Percentiles rank a stretch among this genome's conserved stretches.
Evolutionary conservation across 1,140 invertebrate species (phyloP).

Genomic region (Drosophila watanabei): DNA sequence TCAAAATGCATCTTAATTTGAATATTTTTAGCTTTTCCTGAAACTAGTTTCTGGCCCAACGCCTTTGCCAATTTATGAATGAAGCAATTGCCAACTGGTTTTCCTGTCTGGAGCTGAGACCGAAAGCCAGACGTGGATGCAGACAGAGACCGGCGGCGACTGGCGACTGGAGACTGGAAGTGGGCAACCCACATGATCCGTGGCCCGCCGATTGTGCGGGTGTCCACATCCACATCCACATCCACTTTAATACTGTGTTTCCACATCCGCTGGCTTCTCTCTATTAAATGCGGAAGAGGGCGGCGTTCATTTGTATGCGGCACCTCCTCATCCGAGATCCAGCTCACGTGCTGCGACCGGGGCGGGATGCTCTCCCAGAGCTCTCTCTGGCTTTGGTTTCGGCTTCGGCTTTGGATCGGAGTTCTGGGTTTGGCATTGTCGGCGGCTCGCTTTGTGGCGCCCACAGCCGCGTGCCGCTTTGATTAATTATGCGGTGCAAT

Average conservation of each 20-base stretch:
- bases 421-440: constrained; percentile 49
- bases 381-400: constrained; percentile 5
- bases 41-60: constrained; percentile 25
- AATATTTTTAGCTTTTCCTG: not conserved
- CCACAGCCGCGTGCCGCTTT: constrained; percentile 77
- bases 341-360: constrained; percentile 48
- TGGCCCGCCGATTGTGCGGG: constrained; percentile 42
- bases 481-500: constrained; percentile 78
- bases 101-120: constrained; percentile 26
- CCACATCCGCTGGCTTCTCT: constrained; percentile 58
- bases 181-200: constrained; percentile 63
- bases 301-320: constrained; percentile 74
- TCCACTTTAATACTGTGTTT: constrained; percentile 49
- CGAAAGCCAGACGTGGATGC: constrained; percentile 13
- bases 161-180: constrained; percentile 26
- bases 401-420: constrained; percentile 21
- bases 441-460: constrained; percentile 78
- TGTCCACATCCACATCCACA: no score
- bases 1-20: not conserved
- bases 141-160: constrained; percentile 23
- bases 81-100: constrained; percentile 63
- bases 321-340: constrained; percentile 10
- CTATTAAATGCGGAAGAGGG: constrained; percentile 81
- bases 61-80: constrained; percentile 72
- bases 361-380: constrained; percentile 47